Conservation (phyloP, 1,140 invertebrate genomes). For the Trichonephila clavata region DNA sequence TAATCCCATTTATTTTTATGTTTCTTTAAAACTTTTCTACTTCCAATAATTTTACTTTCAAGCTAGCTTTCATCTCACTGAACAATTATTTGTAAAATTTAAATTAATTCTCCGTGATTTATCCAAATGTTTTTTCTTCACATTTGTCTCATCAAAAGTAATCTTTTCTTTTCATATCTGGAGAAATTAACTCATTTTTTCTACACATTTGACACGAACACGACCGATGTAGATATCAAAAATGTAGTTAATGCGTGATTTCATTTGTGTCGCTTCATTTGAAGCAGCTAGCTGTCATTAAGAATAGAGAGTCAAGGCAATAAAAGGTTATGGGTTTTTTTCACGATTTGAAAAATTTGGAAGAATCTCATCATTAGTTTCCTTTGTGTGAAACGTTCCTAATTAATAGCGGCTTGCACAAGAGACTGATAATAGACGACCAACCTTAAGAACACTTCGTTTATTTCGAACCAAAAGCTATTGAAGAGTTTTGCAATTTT, state of each 20-base stretch:
- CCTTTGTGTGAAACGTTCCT: conserved; percentile 25
- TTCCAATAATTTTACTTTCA: conserved; percentile 8
- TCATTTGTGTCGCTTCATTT: conserved; percentile 18
- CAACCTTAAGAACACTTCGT: conserved; percentile 52
- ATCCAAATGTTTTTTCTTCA: conserved; percentile 28
- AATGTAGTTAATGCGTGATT: conserved; percentile 33
- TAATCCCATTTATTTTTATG: background rate
- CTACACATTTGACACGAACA: background rate
- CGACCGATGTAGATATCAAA: conserved; percentile 10
- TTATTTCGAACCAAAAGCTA: conserved; percentile 18
- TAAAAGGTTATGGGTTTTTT: conserved; percentile 34
- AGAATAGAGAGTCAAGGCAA: background rate
- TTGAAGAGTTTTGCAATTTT: conserved; percentile 54
- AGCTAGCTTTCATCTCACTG: background rate
- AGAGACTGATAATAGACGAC: conserved; percentile 47
- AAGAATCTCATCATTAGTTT: conserved; percentile 43
- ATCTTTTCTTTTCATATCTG: background rate
- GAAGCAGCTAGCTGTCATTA: conserved; percentile 19
- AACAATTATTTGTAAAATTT: conserved; percentile 36
- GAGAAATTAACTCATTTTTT: conserved; percentile 4
- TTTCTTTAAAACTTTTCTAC: conserved; percentile 11
- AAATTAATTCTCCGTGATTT: conserved; percentile 20
- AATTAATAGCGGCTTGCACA: conserved; percentile 58
- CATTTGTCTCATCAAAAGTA: background rate
- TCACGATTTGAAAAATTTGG: background rate